phyloP scores from a whole-genome alignment of 2,797 vertebrate genomes.

The Phataginus tricuspis region DNA sequence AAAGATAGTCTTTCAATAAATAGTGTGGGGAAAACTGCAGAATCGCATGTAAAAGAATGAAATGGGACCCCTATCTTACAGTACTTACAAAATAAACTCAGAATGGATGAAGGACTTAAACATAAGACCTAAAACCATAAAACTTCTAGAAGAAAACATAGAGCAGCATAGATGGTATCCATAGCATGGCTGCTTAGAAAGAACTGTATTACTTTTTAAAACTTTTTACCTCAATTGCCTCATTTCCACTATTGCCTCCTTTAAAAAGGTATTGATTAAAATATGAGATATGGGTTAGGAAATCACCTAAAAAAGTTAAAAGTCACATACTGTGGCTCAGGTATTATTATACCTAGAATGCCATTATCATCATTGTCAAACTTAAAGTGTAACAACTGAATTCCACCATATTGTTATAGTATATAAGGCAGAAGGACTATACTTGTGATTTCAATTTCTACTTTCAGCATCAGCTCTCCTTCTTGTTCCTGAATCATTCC shows the following conservation, averaged over 20 bases:
- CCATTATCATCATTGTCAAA: not conserved
- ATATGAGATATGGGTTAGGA: not conserved
- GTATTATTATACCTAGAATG: not conserved
- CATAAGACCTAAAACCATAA: not conserved
- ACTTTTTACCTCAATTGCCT: not conserved
- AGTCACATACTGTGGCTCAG: not conserved
- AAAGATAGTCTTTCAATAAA: not conserved
- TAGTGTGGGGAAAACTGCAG: not conserved
- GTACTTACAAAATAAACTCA: not conserved
- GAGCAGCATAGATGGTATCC: not conserved
- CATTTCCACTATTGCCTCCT: not conserved
- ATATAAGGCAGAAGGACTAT: not conserved
- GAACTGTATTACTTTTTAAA: not conserved
- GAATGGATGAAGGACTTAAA: not conserved
- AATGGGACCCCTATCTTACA: not conserved
- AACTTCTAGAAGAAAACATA: not conserved
- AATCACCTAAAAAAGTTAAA: not conserved
- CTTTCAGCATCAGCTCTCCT: slow-evolving; percentile 1
- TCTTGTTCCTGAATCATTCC: not conserved
- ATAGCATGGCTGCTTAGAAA: not conserved
- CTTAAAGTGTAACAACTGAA: not conserved
- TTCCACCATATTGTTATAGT: not conserved
- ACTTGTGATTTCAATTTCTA: not conserved
- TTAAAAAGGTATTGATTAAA: not conserved
- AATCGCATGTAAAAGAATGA: not conserved